These are phyloP conservation scores for Apamea sordens DNA, from an alignment of 2,888 invertebrate genomes.

Conservation along the genomic window DNA sequence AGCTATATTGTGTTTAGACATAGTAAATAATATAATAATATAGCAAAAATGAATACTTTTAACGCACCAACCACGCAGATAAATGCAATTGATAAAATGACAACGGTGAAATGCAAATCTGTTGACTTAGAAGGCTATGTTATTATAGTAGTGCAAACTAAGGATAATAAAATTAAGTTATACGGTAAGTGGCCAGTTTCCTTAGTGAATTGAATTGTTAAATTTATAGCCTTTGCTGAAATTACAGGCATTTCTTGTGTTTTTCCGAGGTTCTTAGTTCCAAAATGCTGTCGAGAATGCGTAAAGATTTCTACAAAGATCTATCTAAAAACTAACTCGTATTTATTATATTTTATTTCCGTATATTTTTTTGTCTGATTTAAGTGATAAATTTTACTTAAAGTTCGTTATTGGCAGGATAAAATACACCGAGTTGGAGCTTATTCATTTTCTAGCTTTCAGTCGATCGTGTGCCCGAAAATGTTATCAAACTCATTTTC, in stretches of 20 bases:
- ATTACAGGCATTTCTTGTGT: background rate
- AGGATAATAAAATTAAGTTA: conserved; percentile 97
- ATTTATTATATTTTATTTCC: background rate
- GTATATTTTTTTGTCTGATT: background rate
- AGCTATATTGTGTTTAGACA: conserved; percentile 66
- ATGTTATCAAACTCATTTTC: background rate
- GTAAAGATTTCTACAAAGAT: background rate
- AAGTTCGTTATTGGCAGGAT: background rate
- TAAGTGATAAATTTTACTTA: too few relatives aligned
- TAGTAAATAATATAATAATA: conserved; percentile 65
- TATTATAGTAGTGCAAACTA: conserved; percentile 97
- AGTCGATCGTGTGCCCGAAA: background rate
- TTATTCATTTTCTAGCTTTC: background rate
- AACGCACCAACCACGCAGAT: conserved; percentile 88
- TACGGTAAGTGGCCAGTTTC: conserved; percentile 91
- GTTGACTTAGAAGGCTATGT: conserved; percentile 98
- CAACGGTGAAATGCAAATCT: conserved; percentile 89
- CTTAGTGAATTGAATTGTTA: background rate
- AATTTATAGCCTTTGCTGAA: background rate
- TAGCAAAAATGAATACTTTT: conserved; percentile 86
- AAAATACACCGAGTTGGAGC: background rate
- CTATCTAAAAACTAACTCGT: rapidly evolving
- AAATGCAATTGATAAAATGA: conserved; percentile 87
- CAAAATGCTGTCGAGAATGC: background rate
- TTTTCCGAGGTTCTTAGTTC: background rate